Conservation (phyloP, 2,888 invertebrate genomes). For the Axea sp. region DNA sequence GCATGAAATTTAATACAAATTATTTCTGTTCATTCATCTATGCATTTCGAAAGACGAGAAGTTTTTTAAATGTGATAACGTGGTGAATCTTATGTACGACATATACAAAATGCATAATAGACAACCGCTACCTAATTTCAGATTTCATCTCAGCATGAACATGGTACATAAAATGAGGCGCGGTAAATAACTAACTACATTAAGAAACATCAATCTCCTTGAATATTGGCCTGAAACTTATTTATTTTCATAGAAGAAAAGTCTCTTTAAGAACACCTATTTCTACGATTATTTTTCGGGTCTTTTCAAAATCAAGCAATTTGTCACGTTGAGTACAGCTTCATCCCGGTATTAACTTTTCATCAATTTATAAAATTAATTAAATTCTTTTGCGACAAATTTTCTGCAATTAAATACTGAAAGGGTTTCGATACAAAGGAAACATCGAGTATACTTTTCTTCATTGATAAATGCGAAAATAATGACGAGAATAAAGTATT, state of each 20-base stretch:
- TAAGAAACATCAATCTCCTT: conserved; percentile 5
- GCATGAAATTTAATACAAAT: too few relatives aligned
- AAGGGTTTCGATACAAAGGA: too few relatives aligned
- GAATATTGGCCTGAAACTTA: too few relatives aligned
- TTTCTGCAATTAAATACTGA: too few relatives aligned
- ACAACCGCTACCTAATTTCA: conserved; percentile 13
- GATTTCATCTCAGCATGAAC: conserved; percentile 13
- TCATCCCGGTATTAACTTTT: too few relatives aligned
- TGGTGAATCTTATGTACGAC: conserved; percentile 8
- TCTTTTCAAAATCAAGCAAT: too few relatives aligned
- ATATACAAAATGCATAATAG: conserved; percentile 20
- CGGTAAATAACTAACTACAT: conserved; percentile 13
- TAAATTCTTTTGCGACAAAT: too few relatives aligned
- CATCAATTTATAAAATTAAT: too few relatives aligned
- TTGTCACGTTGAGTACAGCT: neutral
- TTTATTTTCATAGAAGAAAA: too few relatives aligned
- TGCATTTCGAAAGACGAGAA: neutral
- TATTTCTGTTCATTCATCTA: neutral
- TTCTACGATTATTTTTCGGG: too few relatives aligned
- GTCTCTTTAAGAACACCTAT: too few relatives aligned
- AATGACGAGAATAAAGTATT: neutral
- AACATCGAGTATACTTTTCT: too few relatives aligned
- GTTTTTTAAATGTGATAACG: conserved; percentile 9
- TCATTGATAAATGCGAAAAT: neutral
- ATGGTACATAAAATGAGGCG: neutral